These are phyloP conservation scores for Heliconius hewitsoni DNA, from an alignment of 1,140 invertebrate species.

Conservation along the genomic window DNA sequence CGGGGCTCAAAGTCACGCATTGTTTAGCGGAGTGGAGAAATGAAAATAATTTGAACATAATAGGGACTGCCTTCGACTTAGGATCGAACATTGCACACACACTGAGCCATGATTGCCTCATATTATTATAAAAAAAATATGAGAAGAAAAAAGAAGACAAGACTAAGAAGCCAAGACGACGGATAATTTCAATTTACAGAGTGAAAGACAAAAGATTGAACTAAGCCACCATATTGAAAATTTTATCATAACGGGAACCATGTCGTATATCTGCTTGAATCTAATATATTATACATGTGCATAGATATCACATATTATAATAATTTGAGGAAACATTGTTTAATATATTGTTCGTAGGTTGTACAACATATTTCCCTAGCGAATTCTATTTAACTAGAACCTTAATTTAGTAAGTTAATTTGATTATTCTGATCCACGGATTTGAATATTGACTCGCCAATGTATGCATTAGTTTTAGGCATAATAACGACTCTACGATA, in stretches of 20 bases:
- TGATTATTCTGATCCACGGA: background rate
- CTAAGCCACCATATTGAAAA: background rate
- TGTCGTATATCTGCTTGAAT: background rate
- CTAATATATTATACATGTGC: slow-evolving; percentile 11
- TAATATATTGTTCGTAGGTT: background rate
- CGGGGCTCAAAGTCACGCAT: too few species aligned
- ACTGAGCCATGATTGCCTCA: too few species aligned
- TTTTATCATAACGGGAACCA: background rate
- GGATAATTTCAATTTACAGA: too few species aligned
- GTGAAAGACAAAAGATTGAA: background rate
- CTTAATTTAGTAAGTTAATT: background rate
- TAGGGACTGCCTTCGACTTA: too few species aligned
- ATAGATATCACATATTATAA: slow-evolving; percentile 1
- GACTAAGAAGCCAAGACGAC: too few species aligned
- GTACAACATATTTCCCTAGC: background rate
- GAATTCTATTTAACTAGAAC: background rate
- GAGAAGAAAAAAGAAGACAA: too few species aligned
- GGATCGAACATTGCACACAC: too few species aligned
- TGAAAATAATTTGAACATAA: too few species aligned
- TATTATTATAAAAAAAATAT: too few species aligned
- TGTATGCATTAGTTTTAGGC: background rate
- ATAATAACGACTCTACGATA: background rate
- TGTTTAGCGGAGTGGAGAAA: too few species aligned
- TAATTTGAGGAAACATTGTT: background rate
- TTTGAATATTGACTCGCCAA: background rate